Evolutionary conservation across 2,888 invertebrate species (phyloP).

Genomic region (Andrena camellia): DNA sequence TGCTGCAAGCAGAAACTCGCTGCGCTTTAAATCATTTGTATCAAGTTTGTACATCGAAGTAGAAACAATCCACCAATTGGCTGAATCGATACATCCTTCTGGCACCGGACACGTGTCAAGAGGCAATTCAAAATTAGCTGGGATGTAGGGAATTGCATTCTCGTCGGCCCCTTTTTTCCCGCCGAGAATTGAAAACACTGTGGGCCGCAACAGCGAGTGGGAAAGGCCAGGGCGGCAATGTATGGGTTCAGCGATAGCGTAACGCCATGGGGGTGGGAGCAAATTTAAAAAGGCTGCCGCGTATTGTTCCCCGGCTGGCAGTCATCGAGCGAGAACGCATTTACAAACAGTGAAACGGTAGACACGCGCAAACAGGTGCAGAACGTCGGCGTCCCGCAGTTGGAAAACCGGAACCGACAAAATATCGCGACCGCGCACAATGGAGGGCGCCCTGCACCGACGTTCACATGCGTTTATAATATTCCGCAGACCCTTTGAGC

Average conservation of each 20-base stretch:
- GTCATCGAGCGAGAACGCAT: conserved; percentile 31
- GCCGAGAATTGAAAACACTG: not conserved
- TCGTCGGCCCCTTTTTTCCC: not conserved
- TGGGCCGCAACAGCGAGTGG: not conserved
- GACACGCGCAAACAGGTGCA: conserved; percentile 21
- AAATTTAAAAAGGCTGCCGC: conserved; percentile 33
- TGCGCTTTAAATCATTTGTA: no score
- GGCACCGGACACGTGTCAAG: no score
- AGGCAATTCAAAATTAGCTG: not conserved
- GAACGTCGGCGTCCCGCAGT: not conserved
- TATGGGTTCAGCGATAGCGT: not conserved
- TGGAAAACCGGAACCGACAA: conserved; percentile 16
- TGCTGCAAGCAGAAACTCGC: no score
- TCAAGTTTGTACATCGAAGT: no score
- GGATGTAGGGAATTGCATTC: not conserved
- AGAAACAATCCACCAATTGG: no score
- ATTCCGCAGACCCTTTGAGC: not conserved
- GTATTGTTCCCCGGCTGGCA: conserved; percentile 31
- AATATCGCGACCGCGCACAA: conserved; percentile 20
- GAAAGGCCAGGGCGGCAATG: conserved; percentile 7
- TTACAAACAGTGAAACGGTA: conserved; percentile 22
- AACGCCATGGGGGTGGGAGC: not conserved
- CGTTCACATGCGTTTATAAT: not conserved
- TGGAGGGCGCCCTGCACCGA: not conserved
- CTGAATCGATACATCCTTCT: not conserved